Conservation (phyloP, 37 sponge, comb jelly and placozoan species). For the Amphimedon queenslandica region DNA sequence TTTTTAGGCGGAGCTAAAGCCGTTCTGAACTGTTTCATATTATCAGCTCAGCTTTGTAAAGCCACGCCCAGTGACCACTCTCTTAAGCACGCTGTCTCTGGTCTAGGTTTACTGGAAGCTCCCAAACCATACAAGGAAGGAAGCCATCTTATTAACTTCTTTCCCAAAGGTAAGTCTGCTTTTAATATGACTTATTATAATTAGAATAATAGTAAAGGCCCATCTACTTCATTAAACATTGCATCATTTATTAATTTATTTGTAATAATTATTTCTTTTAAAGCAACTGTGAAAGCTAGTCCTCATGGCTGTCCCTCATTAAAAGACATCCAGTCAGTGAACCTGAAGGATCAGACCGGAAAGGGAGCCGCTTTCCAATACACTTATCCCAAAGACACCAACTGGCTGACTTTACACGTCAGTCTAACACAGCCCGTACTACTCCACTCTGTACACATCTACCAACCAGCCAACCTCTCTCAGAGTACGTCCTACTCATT, state of each 20-base stretch:
- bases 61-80: neutral
- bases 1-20: constrained; percentile 29
- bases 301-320: constrained; percentile 14
- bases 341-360: constrained; percentile 5
- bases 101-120: constrained; percentile 25
- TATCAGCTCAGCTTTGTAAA: neutral
- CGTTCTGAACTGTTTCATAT: constrained; percentile 30
- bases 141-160: constrained; percentile 28
- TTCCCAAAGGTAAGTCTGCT: constrained; percentile 21
- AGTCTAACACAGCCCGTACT: constrained; percentile 40
- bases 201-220: too few relatives aligned
- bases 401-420: constrained; percentile 24
- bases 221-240: neutral
- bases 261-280: neutral
- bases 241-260: neutral
- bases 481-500: constrained; percentile 1
- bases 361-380: constrained; percentile 29
- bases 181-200: too few relatives aligned
- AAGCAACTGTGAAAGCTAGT: neutral
- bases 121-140: constrained; percentile 17
- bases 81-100: constrained; percentile 7
- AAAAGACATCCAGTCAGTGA: constrained; percentile 5
- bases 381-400: constrained; percentile 12
- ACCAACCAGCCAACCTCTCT: constrained; percentile 9
- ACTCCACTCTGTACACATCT: constrained; percentile 27